Conservation (phyloP, 2,797 vertebrate genomes). For the Labeo calbasu region DNA sequence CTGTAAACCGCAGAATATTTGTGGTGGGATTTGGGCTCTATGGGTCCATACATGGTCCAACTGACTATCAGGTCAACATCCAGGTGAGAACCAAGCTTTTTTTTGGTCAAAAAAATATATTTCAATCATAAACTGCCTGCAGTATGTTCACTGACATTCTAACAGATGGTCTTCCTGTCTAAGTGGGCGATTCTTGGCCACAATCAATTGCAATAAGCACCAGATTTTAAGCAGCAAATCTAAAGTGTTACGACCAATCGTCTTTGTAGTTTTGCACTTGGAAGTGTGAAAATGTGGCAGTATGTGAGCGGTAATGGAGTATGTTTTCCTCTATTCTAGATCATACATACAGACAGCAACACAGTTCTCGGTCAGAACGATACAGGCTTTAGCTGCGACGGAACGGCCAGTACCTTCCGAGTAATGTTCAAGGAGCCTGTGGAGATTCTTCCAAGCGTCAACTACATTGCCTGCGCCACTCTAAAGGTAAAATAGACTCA, state of each 20-base stretch:
- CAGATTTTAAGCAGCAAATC: not conserved
- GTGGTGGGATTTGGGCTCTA: constrained; percentile 97
- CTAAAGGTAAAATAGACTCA: constrained; percentile 83
- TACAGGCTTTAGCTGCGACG: constrained; percentile 97
- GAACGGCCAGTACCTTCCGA: constrained; percentile 92
- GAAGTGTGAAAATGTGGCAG: not conserved
- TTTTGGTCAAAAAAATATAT: not conserved
- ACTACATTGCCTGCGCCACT: constrained; percentile 96
- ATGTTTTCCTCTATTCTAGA: constrained; percentile 73
- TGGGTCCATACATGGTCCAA: constrained; percentile 97
- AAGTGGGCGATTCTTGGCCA: not conserved
- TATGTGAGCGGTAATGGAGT: not conserved
- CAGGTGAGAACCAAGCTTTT: constrained; percentile 80
- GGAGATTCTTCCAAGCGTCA: constrained; percentile 94
- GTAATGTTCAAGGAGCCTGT: constrained; percentile 99
- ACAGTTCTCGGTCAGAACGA: constrained; percentile 95
- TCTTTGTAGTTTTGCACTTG: not conserved
- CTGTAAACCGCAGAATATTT: constrained; percentile 94
- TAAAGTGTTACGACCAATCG: not conserved
- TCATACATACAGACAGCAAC: constrained; percentile 97
- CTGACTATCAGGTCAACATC: constrained; percentile 97
- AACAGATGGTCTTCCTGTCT: not conserved
- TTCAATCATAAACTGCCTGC: not conserved
- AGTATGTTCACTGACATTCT: not conserved
- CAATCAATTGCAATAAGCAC: not conserved